Base-by-base conservation (phyloP, 2,797 vertebrate species). In the Peromyscus nudipes region DNA sequence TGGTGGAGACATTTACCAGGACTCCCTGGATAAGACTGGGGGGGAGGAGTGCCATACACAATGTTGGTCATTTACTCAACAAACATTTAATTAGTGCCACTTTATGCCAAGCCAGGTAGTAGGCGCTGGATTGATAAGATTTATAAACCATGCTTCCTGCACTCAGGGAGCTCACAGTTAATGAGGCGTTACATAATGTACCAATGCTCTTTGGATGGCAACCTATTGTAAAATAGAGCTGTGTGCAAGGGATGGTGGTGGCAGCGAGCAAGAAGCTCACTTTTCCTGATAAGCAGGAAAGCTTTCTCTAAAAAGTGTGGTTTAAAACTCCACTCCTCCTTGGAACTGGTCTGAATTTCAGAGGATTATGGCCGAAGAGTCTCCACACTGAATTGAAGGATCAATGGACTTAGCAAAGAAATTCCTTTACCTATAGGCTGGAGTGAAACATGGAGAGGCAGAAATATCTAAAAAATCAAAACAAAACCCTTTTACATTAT, bases 371-470 rank as follows among this genome's bases (percentile, higher is more conserved):
- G 67, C n/a, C 88, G 37, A 77, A 81, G 29, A 96, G 17, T 55
- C 94, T 62, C 73, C 16, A 55, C 40, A 95, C 49, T 82, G 64
- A 91, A 89, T 14, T 91, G 75, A 96, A 90, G 43, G 65, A 77
- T 92, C n/a, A 82, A 92, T 95, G 91, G 92, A 43, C 46, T 57
- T 82, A 55, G 60, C 60, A 89, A 96, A 93, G 43, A 89, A 92
- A 92, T 87, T 92, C 11, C 80, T 95, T 91, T 92, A 60, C 57
- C 19, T 82, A 2, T 90, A 79, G 29, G 43, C 81, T 77, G 23
- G 5, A 69, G 11, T 55, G 10, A 71, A 94, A 7, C 40, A 62
- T 60, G 29, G 17, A 43, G 7, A 85, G 37, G 27, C 37, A 92
- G 76, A 87, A 92, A 64, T 92, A 69, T 94, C 65, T 94, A 67